Evolutionary conservation across 2,888 invertebrate species (phyloP), one percentile per base, ranked within the genome.

Genomic region (Drosophila melanocephala): DNA sequence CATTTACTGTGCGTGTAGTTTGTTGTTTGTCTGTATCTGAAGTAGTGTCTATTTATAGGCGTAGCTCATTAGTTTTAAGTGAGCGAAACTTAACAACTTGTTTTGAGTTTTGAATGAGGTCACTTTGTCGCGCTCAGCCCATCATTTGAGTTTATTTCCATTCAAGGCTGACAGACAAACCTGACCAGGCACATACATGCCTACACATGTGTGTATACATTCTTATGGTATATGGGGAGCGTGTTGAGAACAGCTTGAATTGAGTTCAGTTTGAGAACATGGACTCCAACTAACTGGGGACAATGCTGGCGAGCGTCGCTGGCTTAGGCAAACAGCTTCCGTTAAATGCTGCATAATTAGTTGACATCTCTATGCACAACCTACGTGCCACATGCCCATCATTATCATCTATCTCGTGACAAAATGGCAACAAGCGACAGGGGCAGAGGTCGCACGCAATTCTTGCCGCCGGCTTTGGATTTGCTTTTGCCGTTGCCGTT

Each of bases 21-120:
- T n/a, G n/a, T n/a, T n/a, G 72, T 22, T 32, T 68, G 62, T 47
- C 55, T 44, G 55, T 50, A 44, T 39, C 52, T 28, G 30, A 42
- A 39, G 71, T 53, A 19, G 57, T 61, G 73, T 70, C 90, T 87
- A 87, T 87, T 89, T 87, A 84, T 90, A 88, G 73, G 80, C 82
- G 83, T 77, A 79, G 82, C 87, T 87, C 87, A 87, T 87, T 87
- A 87, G 90, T 90, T 86, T 86, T 87, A 86, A 86, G 86, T 86
- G 86, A 86, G 84, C 85, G 85, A 86, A 83, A 89, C 86, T 89
- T 87, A 81, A 83, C 89, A 84, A 89, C 86, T 89, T 89, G 87
- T 89, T 89, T 84, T 87, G 87, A 89, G 89, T 89, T 89, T 85
- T 89, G 81, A 89, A 86, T 86, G 86, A 86, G 86, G 86, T 86